Percentiles rank a stretch among this genome's conserved stretches.
These are phyloP conservation scores for Aricia artaxerxes DNA, from an alignment of 2,888 invertebrate species.

Conservation along the genomic window DNA sequence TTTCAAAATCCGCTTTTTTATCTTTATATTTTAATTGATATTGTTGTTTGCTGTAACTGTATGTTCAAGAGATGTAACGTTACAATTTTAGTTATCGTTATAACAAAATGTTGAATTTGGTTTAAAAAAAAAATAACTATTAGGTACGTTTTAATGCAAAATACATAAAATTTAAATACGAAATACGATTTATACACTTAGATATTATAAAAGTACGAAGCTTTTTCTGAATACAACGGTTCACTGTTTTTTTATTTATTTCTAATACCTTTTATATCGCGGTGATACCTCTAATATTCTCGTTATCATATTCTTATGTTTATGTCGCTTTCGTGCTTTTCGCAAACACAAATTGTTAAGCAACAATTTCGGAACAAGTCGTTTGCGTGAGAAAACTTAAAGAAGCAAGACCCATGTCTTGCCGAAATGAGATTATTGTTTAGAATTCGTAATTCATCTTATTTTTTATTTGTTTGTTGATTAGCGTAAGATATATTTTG, in stretches of 20 bases:
- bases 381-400: background rate
- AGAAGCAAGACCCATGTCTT: background rate
- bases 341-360: background rate
- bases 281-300: background rate
- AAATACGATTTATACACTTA: too few relatives aligned
- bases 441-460: background rate
- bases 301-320: background rate
- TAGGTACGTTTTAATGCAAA: too few relatives aligned
- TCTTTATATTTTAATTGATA: background rate
- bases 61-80: background rate
- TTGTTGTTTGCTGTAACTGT: background rate
- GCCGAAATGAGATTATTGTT: constrained; percentile 7
- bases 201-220: too few relatives aligned
- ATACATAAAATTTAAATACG: too few relatives aligned
- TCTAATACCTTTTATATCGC: too few relatives aligned
- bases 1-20: background rate
- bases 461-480: background rate
- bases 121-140: too few relatives aligned
- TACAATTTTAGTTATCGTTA: background rate
- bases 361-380: constrained; percentile 2
- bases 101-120: background rate
- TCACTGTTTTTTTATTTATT: too few relatives aligned
- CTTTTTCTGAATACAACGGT: too few relatives aligned
- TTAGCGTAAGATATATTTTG: too few relatives aligned
- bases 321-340: background rate